phyloP scores from a whole-genome alignment of 1,140 invertebrate genomes.

The Venturia canescens region DNA sequence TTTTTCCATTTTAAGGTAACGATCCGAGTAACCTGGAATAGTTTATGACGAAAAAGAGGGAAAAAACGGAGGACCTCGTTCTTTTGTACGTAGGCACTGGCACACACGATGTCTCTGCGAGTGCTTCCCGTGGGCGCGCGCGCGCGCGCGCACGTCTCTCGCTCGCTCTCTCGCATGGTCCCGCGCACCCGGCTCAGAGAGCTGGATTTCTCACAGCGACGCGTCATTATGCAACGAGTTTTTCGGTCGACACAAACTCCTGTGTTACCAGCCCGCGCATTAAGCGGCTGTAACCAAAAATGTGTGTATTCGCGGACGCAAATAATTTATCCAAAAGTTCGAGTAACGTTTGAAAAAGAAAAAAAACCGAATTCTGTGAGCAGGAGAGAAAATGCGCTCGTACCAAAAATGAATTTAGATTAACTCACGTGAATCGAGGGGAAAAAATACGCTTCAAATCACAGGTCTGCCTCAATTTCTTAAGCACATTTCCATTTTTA shows the following conservation, averaged over 20 bases:
- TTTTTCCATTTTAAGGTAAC: too few relatives aligned
- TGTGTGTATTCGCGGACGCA: background rate
- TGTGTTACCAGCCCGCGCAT: background rate
- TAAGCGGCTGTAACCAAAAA: too few relatives aligned
- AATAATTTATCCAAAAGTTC: too few relatives aligned
- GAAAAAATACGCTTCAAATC: too few relatives aligned
- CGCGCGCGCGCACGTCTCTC: background rate
- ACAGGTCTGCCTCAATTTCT: too few relatives aligned
- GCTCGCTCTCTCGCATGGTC: background rate
- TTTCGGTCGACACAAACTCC: conserved; percentile 7
- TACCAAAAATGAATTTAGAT: too few relatives aligned
- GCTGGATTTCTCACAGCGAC: conserved; percentile 3
- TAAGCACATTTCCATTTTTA: too few relatives aligned
- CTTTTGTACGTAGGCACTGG: background rate
- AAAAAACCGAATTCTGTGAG: too few relatives aligned
- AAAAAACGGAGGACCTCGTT: background rate
- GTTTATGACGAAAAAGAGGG: background rate
- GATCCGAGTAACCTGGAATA: too few relatives aligned
- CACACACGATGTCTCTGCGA: background rate
- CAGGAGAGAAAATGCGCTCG: too few relatives aligned
- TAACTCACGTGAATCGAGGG: too few relatives aligned
- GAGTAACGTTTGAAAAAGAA: too few relatives aligned
- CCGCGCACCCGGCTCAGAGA: background rate
- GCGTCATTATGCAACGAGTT: background rate
- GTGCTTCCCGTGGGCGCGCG: background rate